Evolutionary conservation across 30 jellyfish, hydroid and myxozoan species (phyloP), one percentile per base, ranked within the genome.

Genomic region (Hydra vulgaris): DNA sequence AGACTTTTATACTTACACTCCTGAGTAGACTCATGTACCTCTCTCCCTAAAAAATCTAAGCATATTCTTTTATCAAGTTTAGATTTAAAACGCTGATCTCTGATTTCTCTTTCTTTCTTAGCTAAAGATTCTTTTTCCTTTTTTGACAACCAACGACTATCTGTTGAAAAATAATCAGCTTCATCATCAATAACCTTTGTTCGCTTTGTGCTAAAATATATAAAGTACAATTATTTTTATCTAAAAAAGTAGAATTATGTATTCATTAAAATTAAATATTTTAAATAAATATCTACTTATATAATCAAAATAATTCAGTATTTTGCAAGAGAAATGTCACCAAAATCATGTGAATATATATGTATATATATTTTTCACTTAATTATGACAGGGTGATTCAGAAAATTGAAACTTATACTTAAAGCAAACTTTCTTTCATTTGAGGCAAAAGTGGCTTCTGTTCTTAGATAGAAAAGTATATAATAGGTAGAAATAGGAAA

Each of bases 171-270:
- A 72, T 95, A 95, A 66, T 95, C 99, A 1, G 97, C 95, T 73
- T 95, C 96, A 78, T 95, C 99, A 75, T 95, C 99, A 73, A 88
- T 88, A n/a, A 95, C 99, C 54, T 95, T 88, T 20, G 97, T 95
- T 25, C 98, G 79, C 56, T 89, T 87, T 72, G 98, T 89, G 77
- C 94, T 84, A 54, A 7, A 53, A 24, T 19, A 71, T 0, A 79
- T 26, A 54, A 69, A 0, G 8, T n/a, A 18, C 18, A 56, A 19
- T 22, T 18, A 56, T 79, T 55, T 17, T 18, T 20, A 15, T 3
- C 80, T 18, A 40, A 20, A 77, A 77, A 77, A 7, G 61, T 5
- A 40, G 12, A 40, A 40, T 4, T 1, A 21, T 12, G 54, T 17
- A 71, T 17, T 17, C 15, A n/a, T n/a, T n/a, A n/a, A 56, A 17